Conservation (phyloP, 2,113 vertebrate genomes). For the Apeltes quadracus region DNA sequence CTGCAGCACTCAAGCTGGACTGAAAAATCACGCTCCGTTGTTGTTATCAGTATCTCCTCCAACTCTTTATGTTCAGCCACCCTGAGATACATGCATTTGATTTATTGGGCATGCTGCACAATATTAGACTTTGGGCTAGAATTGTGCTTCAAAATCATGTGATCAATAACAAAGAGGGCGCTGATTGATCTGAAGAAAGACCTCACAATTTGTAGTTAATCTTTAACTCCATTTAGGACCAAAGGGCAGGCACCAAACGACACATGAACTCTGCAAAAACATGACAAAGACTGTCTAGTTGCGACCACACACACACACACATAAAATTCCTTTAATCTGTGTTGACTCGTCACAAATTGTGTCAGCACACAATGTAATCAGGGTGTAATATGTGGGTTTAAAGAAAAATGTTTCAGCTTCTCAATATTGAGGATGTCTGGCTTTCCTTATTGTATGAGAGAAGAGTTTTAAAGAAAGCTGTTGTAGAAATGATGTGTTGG, state of each 20-base stretch:
- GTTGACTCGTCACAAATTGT: background rate
- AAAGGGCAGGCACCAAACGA: constrained; percentile 17
- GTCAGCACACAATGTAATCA: constrained; percentile 7
- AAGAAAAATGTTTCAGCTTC: background rate
- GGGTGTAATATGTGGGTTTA: background rate
- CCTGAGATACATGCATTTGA: background rate
- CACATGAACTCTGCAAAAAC: constrained; percentile 16
- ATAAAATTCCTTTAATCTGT: constrained; percentile 6
- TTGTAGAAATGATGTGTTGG: background rate
- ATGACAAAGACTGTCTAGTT: background rate
- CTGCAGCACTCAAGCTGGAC: constrained; percentile 22
- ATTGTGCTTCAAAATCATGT: background rate
- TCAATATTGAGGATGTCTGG: background rate
- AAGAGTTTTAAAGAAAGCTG: background rate
- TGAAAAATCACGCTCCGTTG: constrained; percentile 23
- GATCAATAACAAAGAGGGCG: constrained; percentile 17
- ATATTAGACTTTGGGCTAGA: background rate
- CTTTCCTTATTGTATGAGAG: background rate
- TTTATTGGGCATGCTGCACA: background rate
- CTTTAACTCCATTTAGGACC: constrained; percentile 53
- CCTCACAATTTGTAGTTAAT: constrained; percentile 47
- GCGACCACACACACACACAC: background rate
- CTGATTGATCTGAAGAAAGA: constrained; percentile 9
- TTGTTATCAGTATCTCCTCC: background rate
- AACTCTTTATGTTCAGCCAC: background rate